A percentile compares a stretch with the other conserved stretches of the same genome.
Conservation (phyloP, 2,888 invertebrate genomes). For the Eupithecia subumbrata region DNA sequence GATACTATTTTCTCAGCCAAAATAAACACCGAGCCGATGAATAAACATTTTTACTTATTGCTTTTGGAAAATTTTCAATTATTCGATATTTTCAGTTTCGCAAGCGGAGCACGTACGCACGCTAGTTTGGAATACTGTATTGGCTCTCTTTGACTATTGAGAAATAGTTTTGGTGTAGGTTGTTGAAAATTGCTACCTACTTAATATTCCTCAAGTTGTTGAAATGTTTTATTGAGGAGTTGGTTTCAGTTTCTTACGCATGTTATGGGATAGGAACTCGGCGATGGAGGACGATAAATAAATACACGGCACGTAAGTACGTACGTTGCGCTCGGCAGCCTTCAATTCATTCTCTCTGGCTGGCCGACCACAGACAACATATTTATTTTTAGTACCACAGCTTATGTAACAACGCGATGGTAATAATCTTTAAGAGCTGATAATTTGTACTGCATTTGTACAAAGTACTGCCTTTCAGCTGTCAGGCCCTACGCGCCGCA, state of each 20-base stretch:
- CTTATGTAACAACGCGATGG: too few species aligned
- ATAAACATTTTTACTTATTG: slow-evolving; percentile 31
- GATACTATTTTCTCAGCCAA: neutral
- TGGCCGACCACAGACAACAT: too few species aligned
- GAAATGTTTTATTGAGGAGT: slow-evolving; percentile 21
- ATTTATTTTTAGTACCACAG: too few species aligned
- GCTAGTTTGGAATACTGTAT: slow-evolving; percentile 37
- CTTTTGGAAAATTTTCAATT: slow-evolving; percentile 32
- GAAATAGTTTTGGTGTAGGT: slow-evolving; percentile 26
- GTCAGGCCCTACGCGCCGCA: too few species aligned
- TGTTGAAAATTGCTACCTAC: slow-evolving; percentile 21
- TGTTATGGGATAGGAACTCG: too few species aligned
- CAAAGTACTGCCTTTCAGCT: too few species aligned
- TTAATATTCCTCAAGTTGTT: slow-evolving; percentile 21
- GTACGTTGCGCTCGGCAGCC: too few species aligned
- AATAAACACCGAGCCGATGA: slow-evolving; percentile 12
- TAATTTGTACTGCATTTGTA: neutral
- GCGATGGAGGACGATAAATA: too few species aligned
- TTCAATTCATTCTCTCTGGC: too few species aligned
- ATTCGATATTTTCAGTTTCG: slow-evolving; percentile 29
- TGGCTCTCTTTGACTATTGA: slow-evolving; percentile 35
- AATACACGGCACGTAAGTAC: too few species aligned
- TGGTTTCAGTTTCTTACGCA: slow-evolving; percentile 15
- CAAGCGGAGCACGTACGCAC: slow-evolving; percentile 29
- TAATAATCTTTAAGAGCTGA: neutral